phyloP scores from a whole-genome alignment of 2,113 vertebrate species.

The Trichechus manatus region DNA sequence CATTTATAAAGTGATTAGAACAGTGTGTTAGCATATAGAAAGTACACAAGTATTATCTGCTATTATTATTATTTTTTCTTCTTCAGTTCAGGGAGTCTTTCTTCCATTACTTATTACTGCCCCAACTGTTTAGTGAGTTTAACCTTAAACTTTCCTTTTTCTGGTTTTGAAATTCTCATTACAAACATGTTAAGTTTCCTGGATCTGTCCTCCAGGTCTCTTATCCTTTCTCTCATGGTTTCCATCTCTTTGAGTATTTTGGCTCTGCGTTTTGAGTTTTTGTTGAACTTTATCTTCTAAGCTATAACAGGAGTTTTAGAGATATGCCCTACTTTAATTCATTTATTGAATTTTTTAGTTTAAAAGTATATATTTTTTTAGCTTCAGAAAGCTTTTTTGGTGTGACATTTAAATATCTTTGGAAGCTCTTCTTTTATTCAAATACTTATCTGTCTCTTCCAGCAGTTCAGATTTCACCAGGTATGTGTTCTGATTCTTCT shows the following conservation, averaged over 20 bases:
- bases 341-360: background rate
- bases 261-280: slow-evolving; percentile 5
- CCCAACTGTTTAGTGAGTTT: background rate
- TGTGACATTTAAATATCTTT: background rate
- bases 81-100: background rate
- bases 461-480: background rate
- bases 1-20: slow-evolving; percentile 12
- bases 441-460: background rate
- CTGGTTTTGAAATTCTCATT: background rate
- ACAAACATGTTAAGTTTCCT: background rate
- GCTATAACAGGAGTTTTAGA: background rate
- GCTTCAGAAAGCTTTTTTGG: background rate
- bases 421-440: background rate
- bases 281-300: background rate
- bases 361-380: background rate
- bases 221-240: background rate
- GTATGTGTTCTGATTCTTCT: background rate
- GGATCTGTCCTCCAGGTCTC: background rate
- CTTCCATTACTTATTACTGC: slow-evolving; percentile 2
- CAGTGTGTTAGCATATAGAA: background rate
- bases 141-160: slow-evolving; percentile 17
- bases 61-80: background rate
- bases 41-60: background rate
- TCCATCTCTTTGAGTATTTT: background rate
- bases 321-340: background rate